Conservation (phyloP, 2,888 invertebrate genomes). For the Drosophila phalerata region DNA sequence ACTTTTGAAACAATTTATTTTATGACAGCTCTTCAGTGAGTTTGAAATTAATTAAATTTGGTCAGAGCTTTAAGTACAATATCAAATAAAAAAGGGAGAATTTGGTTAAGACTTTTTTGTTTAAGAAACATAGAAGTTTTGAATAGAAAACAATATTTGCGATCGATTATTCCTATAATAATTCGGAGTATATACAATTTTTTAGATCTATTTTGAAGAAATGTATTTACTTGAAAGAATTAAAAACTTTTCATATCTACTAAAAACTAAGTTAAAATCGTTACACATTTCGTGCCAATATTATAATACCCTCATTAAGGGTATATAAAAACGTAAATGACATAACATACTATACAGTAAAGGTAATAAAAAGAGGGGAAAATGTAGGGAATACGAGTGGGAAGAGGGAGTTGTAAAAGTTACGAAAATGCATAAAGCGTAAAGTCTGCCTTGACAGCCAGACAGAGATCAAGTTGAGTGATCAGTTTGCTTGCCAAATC, state of each 20-base stretch:
- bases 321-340: slow-evolving; percentile 40
- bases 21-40: too few species aligned
- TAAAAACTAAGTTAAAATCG: neutral
- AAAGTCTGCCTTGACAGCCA: slow-evolving; percentile 53
- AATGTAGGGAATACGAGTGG: slow-evolving; percentile 1
- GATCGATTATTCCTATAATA: too few species aligned
- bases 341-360: slow-evolving; percentile 39
- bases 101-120: too few species aligned
- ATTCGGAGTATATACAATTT: too few species aligned
- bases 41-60: too few species aligned
- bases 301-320: neutral
- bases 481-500: slow-evolving; percentile 71
- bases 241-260: too few species aligned
- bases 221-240: too few species aligned
- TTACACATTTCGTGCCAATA: neutral
- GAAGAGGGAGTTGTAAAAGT: slow-evolving; percentile 24
- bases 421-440: slow-evolving; percentile 67
- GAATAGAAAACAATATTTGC: too few species aligned
- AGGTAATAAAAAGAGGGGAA: slow-evolving; percentile 22
- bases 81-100: too few species aligned
- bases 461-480: slow-evolving; percentile 68
- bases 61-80: too few species aligned
- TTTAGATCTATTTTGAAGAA: too few species aligned
- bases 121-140: too few species aligned
- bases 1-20: neutral